Conservation (phyloP, 2,797 vertebrate species). For the Paratrypauchen microcephalus region DNA sequence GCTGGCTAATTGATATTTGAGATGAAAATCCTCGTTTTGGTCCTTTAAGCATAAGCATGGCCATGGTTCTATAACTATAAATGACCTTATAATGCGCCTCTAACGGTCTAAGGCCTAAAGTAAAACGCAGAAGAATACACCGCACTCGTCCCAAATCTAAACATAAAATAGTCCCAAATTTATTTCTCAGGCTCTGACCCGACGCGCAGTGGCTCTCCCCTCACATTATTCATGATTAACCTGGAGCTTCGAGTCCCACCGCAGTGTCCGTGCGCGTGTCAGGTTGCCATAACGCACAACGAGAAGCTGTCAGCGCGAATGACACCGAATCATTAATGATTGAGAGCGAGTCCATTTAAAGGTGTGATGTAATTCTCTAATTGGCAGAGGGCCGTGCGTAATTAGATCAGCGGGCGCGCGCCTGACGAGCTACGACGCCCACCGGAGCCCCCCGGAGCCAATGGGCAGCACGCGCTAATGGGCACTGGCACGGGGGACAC, state of each 20-base stretch:
- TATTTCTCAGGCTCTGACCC: slow-evolving; percentile 5
- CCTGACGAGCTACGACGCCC: slow-evolving; percentile 14
- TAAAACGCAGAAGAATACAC: background rate
- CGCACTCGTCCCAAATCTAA: background rate
- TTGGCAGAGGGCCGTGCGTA: slow-evolving; percentile 52
- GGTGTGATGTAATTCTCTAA: slow-evolving; percentile 71
- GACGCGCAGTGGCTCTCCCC: background rate
- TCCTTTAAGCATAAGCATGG: background rate
- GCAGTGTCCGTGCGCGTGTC: slow-evolving; percentile 42
- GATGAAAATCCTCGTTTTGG: slow-evolving; percentile 18
- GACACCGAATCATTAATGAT: slow-evolving; percentile 66
- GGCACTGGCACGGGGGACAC: slow-evolving; percentile 7
- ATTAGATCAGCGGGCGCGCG: slow-evolving; percentile 57
- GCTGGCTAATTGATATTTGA: background rate
- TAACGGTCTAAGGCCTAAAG: background rate
- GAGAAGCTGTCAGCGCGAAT: slow-evolving; percentile 40
- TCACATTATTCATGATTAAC: slow-evolving; percentile 28
- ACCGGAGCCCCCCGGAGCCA: slow-evolving; percentile 4
- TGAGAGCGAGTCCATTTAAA: slow-evolving; percentile 58
- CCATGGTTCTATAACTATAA: background rate
- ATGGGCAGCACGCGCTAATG: slow-evolving; percentile 4
- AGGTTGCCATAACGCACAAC: slow-evolving; percentile 44
- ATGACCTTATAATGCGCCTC: background rate
- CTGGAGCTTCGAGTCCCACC: slow-evolving; percentile 19
- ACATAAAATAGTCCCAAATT: slow-evolving; percentile 5